Evolutionary conservation across 1,140 invertebrate species (phyloP).

Genomic region (Zaprionus tsacasi): DNA sequence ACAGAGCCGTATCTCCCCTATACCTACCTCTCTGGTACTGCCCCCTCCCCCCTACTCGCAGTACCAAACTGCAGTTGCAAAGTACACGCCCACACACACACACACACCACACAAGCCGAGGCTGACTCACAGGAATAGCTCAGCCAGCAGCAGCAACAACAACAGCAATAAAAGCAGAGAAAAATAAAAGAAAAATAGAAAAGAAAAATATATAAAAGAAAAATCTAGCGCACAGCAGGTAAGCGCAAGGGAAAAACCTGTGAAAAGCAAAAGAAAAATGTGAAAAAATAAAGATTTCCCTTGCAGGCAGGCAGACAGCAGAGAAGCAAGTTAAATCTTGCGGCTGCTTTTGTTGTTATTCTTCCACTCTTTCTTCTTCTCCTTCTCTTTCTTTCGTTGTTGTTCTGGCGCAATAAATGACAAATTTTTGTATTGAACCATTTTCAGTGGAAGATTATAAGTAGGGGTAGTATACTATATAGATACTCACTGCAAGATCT

Average conservation of each 20-base stretch:
- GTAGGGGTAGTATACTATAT: background rate
- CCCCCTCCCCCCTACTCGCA: no score
- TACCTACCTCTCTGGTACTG: no score
- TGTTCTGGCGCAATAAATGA: conserved; percentile 29
- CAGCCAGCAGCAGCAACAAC: background rate
- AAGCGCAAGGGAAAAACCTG: conserved; percentile 18
- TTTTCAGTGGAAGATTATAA: conserved; percentile 22
- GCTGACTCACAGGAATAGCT: background rate
- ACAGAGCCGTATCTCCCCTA: background rate
- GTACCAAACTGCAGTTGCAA: conserved; percentile 11
- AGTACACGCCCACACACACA: conserved; percentile 41
- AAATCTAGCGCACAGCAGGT: conserved; percentile 49
- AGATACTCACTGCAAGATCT: conserved; percentile 5
- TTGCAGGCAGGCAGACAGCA: background rate
- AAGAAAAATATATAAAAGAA: conserved; percentile 22
- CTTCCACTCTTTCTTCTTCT: background rate
- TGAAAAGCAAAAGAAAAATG: conserved; percentile 17
- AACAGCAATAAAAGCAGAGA: background rate
- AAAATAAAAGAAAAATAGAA: conserved; percentile 14
- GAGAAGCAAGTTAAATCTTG: background rate
- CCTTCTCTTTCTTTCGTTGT: conserved; percentile 10
- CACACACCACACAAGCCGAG: conserved; percentile 31
- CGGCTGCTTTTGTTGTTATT: conserved; percentile 2
- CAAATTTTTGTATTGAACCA: conserved; percentile 42
- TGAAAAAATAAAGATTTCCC: conserved; percentile 24